Conservation (phyloP, 2,888 invertebrate species). For the Caenorhabditis sp. region DNA sequence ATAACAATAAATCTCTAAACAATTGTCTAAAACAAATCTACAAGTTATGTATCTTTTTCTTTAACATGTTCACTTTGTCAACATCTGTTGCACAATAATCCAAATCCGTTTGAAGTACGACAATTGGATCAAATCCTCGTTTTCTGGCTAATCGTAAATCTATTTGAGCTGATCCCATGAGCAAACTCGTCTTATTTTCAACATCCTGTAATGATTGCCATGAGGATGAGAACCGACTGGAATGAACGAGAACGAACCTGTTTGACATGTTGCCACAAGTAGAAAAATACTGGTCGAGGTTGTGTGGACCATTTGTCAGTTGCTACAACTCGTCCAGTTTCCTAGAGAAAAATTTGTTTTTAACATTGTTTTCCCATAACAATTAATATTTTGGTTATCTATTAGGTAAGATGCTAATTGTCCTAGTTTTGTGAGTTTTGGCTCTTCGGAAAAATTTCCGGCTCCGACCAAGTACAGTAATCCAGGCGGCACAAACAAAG, state of each 20-base stretch:
- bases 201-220: conserved; percentile 4
- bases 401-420: too few relatives aligned
- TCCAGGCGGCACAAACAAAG: too few relatives aligned
- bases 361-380: too few relatives aligned
- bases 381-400: too few relatives aligned
- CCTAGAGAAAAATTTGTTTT: too few relatives aligned
- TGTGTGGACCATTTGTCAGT: conserved; percentile 16
- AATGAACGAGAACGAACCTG: conserved; percentile 1
- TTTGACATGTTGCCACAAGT: conserved; percentile 18
- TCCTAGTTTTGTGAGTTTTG: too few relatives aligned
- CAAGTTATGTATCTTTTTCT: conserved; percentile 27
- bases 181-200: not conserved
- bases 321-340: conserved; percentile 14
- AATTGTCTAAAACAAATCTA: not conserved
- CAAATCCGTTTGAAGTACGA: conserved; percentile 29
- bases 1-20: too few relatives aligned
- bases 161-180: conserved; percentile 24
- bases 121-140: conserved; percentile 20
- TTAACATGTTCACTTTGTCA: conserved; percentile 27
- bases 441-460: too few relatives aligned
- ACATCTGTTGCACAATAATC: conserved; percentile 24
- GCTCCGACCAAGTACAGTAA: too few relatives aligned
- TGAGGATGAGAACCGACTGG: too few relatives aligned
- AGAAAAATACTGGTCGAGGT: conserved; percentile 28
- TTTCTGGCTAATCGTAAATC: conserved; percentile 22